These are phyloP conservation scores for Drosophila nigromelanica DNA, from an alignment of 1,140 invertebrate species.

Conservation along the genomic window DNA sequence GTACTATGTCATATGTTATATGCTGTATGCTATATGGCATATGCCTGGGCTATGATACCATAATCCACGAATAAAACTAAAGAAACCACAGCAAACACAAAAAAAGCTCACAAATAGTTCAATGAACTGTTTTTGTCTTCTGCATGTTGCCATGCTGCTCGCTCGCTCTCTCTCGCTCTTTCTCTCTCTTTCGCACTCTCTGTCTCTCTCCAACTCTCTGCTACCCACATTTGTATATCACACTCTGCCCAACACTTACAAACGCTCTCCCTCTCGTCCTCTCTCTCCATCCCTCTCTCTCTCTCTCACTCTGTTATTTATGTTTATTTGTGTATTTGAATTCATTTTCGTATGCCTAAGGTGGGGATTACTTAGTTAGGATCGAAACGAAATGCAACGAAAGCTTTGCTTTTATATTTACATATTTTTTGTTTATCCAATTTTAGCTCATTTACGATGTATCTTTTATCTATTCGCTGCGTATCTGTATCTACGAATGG, in stretches of 20 bases:
- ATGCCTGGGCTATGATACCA: conserved; percentile 72
- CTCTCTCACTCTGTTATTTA: conserved; percentile 47
- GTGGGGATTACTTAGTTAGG: conserved; percentile 46
- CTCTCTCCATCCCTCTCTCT: not conserved
- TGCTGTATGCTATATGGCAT: conserved; percentile 26
- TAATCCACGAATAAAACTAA: conserved; percentile 82
- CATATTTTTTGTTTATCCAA: conserved; percentile 3
- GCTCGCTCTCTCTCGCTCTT: conserved; percentile 35
- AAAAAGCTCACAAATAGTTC: conserved; percentile 83
- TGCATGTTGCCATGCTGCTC: conserved; percentile 71
- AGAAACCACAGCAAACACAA: conserved; percentile 65
- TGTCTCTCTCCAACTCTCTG: conserved; percentile 14
- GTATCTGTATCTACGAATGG: conserved; percentile 17
- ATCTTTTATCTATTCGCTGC: conserved; percentile 12
- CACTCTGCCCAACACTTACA: conserved; percentile 21
- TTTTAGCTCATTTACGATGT: conserved; percentile 17
- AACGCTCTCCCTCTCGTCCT: conserved; percentile 5
- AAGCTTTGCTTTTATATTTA: conserved; percentile 42
- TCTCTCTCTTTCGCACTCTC: conserved; percentile 28
- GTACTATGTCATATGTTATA: conserved; percentile 33
- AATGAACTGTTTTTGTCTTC: conserved; percentile 78
- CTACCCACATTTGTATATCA: conserved; percentile 26
- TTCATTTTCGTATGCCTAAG: conserved; percentile 59
- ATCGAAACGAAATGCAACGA: conserved; percentile 56
- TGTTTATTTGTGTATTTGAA: conserved; percentile 70